A percentile compares a stretch with the other conserved stretches of the same genome.
Conservation (phyloP, 2,113 vertebrate species). For the Chionis minor region DNA sequence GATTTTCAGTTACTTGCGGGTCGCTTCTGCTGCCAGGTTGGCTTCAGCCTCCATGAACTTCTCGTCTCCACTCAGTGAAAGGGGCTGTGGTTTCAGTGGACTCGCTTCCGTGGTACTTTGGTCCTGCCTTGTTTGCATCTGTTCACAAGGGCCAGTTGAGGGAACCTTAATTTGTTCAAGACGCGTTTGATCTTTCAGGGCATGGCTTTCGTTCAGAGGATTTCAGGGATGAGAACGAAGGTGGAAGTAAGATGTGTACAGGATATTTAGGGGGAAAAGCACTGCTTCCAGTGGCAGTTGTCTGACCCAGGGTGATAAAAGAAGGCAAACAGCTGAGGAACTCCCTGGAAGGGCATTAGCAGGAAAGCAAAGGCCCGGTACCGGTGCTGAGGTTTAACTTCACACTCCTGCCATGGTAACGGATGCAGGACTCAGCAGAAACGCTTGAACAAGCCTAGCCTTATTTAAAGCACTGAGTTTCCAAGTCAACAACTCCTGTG, state of each 20-base stretch:
- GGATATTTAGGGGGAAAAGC: background rate
- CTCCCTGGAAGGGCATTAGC: accelerated
- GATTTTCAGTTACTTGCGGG: background rate
- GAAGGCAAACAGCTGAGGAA: background rate
- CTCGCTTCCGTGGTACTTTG: accelerated
- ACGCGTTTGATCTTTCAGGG: background rate
- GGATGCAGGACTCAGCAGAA: background rate
- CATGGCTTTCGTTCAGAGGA: background rate
- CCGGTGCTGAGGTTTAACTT: background rate
- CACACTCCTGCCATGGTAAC: background rate
- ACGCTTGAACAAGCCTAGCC: accelerated
- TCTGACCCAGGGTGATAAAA: background rate
- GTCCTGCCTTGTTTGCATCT: background rate
- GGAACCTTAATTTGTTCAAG: background rate
- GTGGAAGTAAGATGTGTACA: background rate
- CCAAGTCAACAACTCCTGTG: background rate
- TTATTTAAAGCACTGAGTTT: background rate
- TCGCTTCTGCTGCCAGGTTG: background rate
- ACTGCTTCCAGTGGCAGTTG: background rate
- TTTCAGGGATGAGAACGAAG: background rate
- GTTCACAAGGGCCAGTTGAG: background rate
- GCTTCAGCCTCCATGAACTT: background rate
- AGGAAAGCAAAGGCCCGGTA: background rate
- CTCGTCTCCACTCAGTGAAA: background rate
- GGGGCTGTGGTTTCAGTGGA: background rate